Evolutionary conservation across 2,888 invertebrate species (phyloP), one percentile per base, ranked within the genome.

Genomic region (Dione vanillae): DNA sequence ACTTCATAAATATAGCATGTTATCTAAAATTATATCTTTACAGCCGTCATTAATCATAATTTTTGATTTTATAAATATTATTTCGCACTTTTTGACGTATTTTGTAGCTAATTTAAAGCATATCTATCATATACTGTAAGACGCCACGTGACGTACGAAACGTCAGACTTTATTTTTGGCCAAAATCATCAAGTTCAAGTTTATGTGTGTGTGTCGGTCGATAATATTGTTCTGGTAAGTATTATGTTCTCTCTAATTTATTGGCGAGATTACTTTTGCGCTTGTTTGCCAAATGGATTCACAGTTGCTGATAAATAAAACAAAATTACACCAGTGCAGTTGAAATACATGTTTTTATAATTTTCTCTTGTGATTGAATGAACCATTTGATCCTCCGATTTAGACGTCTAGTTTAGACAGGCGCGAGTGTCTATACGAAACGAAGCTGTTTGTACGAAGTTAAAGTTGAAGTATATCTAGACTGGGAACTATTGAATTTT

Each of bases 141-240:
- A 49, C 40, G 49, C 19, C 41, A n/a, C 12, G 54, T 58, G 61
- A 40, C 66, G 56, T 35, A 58, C 67, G 51, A 43, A 64, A 52
- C 16, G 47, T 65, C 35, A 51, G 65, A 56, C 68, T 80, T 82
- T 89, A 89, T 87, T 85, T 87, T 85, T 87, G 85, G 85, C 81
- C 76, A 77, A 79, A 80, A 82, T 78, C 79, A 79, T 79, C 85
- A 90, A 90, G 89, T 88, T 90, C 89, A 90, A 88, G 87, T 64
- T 58, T 51, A n/a, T 62, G 51, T 59, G 37, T 59, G 37, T 85
- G 2, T 27, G 27, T 27, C 27, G 27, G 37, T 67, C 47, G 59
- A 59, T 51, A 67, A 69, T 71, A 52, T 69, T 59, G 65, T 87
- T 83, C 80, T 85, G 83, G 76, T 78, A 78, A 81, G 82, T 77